phyloP scores from a whole-genome alignment of 2,113 vertebrate genomes.

The Thamnophis sirtalis region DNA sequence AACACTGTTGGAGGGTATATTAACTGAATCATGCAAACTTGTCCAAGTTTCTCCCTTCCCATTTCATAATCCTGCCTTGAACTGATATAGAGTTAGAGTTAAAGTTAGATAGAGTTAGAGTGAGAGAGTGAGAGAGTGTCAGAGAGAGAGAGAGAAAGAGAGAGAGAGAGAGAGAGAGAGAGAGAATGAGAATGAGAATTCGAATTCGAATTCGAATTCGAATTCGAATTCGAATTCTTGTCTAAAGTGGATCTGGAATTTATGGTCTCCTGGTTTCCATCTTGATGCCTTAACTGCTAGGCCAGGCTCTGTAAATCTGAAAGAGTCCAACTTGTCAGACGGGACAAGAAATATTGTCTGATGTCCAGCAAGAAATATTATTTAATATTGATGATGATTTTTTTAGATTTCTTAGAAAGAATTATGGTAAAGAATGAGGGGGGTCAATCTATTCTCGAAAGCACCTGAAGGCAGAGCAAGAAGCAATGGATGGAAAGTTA shows the following conservation, averaged over 20 bases:
- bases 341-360: neutral
- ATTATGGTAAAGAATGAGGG: neutral
- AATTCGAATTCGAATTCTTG: too few relatives aligned
- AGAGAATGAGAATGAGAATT: too few relatives aligned
- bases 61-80: neutral
- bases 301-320: neutral
- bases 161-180: too few relatives aligned
- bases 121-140: too few relatives aligned
- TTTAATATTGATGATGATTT: neutral
- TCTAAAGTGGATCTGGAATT: neutral
- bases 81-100: neutral
- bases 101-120: too few relatives aligned
- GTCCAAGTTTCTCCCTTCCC: neutral
- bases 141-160: too few relatives aligned
- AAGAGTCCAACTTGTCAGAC: neutral
- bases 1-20: neutral
- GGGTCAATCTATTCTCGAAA: neutral
- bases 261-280: neutral
- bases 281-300: neutral
- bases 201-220: too few relatives aligned
- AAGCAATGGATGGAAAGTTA: neutral
- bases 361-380: neutral
- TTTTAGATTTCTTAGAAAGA: neutral
- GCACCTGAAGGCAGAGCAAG: neutral
- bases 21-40: neutral